Conservation (phyloP, 2,113 vertebrate species). For the Mustela lutreola region DNA sequence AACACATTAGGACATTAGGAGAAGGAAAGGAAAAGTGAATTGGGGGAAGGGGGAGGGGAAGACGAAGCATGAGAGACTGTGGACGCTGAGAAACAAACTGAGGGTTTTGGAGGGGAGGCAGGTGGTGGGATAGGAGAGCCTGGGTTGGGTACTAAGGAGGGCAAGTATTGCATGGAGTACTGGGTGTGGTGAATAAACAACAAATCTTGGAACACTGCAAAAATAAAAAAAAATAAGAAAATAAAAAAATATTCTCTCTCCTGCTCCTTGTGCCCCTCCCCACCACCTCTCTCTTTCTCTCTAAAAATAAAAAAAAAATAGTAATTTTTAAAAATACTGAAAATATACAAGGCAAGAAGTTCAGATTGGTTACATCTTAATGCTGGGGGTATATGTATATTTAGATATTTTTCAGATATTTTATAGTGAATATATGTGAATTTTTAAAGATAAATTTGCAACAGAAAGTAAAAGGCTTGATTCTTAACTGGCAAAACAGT, state of each 20-base stretch:
- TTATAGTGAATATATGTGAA: neutral
- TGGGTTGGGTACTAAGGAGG: too few relatives aligned
- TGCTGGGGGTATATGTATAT: neutral
- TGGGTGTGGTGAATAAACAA: too few relatives aligned
- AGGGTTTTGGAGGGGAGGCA: too few relatives aligned
- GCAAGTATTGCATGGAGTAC: too few relatives aligned
- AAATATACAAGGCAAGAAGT: neutral
- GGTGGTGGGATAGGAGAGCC: too few relatives aligned
- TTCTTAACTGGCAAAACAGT: neutral
- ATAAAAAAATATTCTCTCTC: neutral
- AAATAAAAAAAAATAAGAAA: too few relatives aligned
- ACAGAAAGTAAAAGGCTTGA: neutral
- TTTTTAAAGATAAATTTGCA: neutral
- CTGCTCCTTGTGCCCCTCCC: neutral
- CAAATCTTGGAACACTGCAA: too few relatives aligned
- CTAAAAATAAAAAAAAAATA: neutral
- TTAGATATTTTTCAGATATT: slow-evolving; percentile 21
- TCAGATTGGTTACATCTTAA: neutral
- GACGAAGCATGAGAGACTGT: too few relatives aligned
- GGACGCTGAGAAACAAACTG: too few relatives aligned
- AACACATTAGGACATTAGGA: too few relatives aligned
- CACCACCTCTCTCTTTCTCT: neutral
- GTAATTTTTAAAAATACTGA: neutral
- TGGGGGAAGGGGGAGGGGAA: too few relatives aligned
- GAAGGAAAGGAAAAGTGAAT: too few relatives aligned